phyloP scores from a whole-genome alignment of 2,888 invertebrate genomes.

The Chironomus tentans region DNA sequence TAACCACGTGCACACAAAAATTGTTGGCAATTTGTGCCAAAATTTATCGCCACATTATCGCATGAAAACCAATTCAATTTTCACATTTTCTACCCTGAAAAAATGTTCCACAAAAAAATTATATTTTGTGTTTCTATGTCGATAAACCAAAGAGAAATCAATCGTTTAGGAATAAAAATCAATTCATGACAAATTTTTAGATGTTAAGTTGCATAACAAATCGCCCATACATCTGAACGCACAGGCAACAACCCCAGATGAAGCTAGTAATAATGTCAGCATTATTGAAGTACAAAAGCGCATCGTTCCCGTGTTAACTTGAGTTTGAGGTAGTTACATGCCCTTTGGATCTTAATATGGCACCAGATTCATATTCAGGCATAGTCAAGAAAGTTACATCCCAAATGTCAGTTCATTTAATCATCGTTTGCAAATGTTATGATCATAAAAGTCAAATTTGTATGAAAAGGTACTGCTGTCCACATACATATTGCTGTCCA shows the following conservation, averaged over 20 bases:
- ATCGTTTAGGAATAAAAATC: not conserved
- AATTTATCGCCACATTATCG: not conserved
- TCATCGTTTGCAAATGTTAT: too few relatives aligned
- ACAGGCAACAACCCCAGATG: not conserved
- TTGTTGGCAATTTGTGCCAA: not conserved
- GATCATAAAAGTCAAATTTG: too few relatives aligned
- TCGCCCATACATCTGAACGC: not conserved
- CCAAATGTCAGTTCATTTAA: too few relatives aligned
- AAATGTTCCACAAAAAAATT: not conserved
- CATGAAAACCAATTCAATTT: conserved; percentile 1
- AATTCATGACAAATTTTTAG: not conserved
- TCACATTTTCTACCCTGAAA: not conserved
- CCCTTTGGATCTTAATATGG: too few relatives aligned
- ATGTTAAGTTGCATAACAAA: conserved; percentile 8
- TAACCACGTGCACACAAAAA: not conserved
- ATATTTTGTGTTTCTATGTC: not conserved
- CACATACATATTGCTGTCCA: too few relatives aligned
- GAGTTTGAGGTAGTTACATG: too few relatives aligned
- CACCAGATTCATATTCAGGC: too few relatives aligned
- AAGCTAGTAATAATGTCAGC: too few relatives aligned
- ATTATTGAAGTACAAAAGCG: too few relatives aligned
- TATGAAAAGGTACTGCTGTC: too few relatives aligned
- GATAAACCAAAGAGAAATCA: conserved; percentile 8
- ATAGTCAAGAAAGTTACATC: too few relatives aligned
- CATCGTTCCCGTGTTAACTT: too few relatives aligned